These are phyloP conservation scores for Penelope pileata DNA, from an alignment of 2,113 vertebrate species.

Conservation along the genomic window DNA sequence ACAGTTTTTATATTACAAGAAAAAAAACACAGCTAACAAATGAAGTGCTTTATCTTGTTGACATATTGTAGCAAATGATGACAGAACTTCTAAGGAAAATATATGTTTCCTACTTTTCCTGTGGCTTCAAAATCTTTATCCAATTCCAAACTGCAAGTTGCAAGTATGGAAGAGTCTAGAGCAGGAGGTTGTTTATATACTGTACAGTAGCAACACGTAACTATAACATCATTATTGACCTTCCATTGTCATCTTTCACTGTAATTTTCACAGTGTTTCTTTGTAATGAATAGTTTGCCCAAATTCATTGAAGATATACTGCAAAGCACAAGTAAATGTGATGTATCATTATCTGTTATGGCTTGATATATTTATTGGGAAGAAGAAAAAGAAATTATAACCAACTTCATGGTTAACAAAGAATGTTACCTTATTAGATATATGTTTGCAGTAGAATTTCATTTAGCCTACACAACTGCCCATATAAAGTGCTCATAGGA, in stretches of 20 bases:
- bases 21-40: neutral
- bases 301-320: neutral
- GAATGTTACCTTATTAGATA: neutral
- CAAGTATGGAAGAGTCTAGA: neutral
- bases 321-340: neutral
- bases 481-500: neutral
- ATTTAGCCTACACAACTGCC: neutral
- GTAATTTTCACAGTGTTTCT: neutral
- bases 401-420: neutral
- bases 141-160: neutral
- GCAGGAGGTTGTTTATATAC: neutral
- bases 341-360: neutral
- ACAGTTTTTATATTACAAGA: neutral
- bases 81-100: neutral
- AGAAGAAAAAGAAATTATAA: neutral
- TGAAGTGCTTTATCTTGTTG: neutral
- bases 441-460: neutral
- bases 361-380: neutral
- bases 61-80: neutral
- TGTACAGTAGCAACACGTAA: neutral
- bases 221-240: neutral
- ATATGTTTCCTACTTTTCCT: neutral
- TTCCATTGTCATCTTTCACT: neutral
- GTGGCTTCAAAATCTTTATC: neutral
- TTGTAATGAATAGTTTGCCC: neutral